Conservation (phyloP, 2,113 vertebrate genomes). For the Brienomyrus brachyistius region DNA sequence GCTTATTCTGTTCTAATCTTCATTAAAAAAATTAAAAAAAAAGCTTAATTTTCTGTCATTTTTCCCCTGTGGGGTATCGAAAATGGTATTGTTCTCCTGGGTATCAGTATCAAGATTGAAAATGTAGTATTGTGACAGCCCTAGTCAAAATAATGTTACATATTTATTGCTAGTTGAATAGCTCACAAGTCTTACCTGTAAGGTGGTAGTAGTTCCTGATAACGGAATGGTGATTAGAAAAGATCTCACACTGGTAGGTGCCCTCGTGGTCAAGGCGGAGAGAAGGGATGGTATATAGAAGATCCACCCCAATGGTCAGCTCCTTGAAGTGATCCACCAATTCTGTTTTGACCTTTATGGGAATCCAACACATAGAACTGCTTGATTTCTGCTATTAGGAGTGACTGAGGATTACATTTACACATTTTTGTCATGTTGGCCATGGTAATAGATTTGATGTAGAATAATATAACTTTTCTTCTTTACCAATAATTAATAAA, state of each 20-base stretch:
- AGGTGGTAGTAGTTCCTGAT: slow-evolving; percentile 55
- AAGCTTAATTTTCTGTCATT: too few species aligned
- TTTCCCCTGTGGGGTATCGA: too few species aligned
- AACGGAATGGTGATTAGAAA: slow-evolving; percentile 44
- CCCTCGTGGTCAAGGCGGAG: slow-evolving; percentile 48
- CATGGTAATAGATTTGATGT: neutral
- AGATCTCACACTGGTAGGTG: slow-evolving; percentile 65
- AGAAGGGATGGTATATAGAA: slow-evolving; percentile 50
- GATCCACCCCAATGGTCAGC: slow-evolving; percentile 50
- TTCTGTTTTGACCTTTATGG: neutral
- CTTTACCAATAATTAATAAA: neutral
- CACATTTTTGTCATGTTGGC: neutral
- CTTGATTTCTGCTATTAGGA: neutral
- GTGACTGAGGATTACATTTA: neutral
- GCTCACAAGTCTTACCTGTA: slow-evolving; percentile 23
- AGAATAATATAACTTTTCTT: neutral
- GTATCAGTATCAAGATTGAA: too few species aligned
- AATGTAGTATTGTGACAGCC: too few species aligned
- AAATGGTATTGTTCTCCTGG: too few species aligned
- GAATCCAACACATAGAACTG: neutral
- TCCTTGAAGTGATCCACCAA: slow-evolving; percentile 43
- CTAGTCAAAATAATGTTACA: neutral
- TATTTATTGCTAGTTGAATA: neutral
- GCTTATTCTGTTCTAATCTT: too few species aligned
- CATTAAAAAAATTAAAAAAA: too few species aligned